phyloP scores from a whole-genome alignment of 1,140 invertebrate genomes.

The Physella acuta region DNA sequence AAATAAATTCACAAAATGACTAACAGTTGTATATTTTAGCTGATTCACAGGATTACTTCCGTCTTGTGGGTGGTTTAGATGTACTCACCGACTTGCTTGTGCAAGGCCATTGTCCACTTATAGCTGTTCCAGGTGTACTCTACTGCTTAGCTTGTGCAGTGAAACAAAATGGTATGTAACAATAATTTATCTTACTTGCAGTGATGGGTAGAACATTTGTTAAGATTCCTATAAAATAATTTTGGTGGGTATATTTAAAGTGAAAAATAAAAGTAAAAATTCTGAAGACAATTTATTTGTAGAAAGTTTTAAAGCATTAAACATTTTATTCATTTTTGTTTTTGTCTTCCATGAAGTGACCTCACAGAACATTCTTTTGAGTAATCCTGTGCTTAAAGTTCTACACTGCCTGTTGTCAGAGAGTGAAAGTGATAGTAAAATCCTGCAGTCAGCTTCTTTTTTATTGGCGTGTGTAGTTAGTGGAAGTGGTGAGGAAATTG shows the following conservation, averaged over 20 bases:
- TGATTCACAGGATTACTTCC: constrained; percentile 5
- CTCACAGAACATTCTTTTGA: not conserved
- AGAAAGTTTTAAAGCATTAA: too few species aligned
- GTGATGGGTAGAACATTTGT: too few species aligned
- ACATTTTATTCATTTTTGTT: not conserved
- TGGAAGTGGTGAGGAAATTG: constrained; percentile 9
- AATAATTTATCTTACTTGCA: too few species aligned
- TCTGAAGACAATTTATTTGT: too few species aligned
- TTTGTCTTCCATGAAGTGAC: not conserved
- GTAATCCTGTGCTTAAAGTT: not conserved
- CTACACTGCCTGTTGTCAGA: constrained; percentile 1
- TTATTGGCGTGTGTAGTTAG: constrained; percentile 6
- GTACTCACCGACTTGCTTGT: not conserved
- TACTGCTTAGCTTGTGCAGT: constrained; percentile 19
- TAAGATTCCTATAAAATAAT: too few species aligned
- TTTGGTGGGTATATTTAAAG: too few species aligned
- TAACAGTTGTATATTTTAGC: too few species aligned
- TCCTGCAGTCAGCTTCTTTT: constrained; percentile 1
- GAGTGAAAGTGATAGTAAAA: not conserved
- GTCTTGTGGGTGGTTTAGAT: not conserved
- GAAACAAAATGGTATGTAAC: constrained; percentile 6
- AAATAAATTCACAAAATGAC: too few species aligned
- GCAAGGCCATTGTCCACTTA: not conserved
- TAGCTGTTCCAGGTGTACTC: constrained; percentile 7
- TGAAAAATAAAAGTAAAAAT: too few species aligned